A percentile compares a stretch with the other conserved stretches of the same genome.
These are phyloP conservation scores for Gymnoscelis rufifasciata DNA, from an alignment of 2,888 invertebrate species.

Conservation along the genomic window DNA sequence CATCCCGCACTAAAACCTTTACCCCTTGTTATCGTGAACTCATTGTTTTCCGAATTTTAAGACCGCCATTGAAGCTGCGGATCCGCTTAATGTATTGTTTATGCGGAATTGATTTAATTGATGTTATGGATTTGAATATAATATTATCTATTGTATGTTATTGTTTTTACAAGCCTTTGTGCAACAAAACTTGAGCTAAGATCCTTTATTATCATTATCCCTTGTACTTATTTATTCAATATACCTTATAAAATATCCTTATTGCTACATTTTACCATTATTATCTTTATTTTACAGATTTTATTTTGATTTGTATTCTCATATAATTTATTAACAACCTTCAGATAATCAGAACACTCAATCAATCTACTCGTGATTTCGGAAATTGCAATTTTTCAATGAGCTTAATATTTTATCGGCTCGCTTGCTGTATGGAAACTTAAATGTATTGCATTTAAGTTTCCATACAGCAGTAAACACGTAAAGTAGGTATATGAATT, in stretches of 20 bases:
- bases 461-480: background rate
- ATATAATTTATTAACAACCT: no score
- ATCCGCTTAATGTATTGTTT: constrained; percentile 42
- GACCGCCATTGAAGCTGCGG: constrained; percentile 46
- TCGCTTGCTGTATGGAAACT: constrained; percentile 2
- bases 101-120: constrained; percentile 43
- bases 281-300: no score
- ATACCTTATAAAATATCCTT: no score
- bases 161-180: no score
- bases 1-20: constrained; percentile 52
- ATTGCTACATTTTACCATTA: no score
- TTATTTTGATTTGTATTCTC: no score
- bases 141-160: constrained; percentile 7
- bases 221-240: no score
- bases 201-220: no score
- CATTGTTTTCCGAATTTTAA: constrained; percentile 75
- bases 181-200: no score
- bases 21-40: constrained; percentile 69
- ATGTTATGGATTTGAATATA: constrained; percentile 13
- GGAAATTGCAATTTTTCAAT: constrained; percentile 14
- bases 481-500: no score
- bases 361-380: constrained; percentile 5
- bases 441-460: background rate
- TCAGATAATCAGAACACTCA: constrained; percentile 14
- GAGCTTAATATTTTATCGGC: constrained; percentile 11